Evolutionary conservation across 2,113 vertebrate species (phyloP).

Genomic region (Talpa occidentalis): DNA sequence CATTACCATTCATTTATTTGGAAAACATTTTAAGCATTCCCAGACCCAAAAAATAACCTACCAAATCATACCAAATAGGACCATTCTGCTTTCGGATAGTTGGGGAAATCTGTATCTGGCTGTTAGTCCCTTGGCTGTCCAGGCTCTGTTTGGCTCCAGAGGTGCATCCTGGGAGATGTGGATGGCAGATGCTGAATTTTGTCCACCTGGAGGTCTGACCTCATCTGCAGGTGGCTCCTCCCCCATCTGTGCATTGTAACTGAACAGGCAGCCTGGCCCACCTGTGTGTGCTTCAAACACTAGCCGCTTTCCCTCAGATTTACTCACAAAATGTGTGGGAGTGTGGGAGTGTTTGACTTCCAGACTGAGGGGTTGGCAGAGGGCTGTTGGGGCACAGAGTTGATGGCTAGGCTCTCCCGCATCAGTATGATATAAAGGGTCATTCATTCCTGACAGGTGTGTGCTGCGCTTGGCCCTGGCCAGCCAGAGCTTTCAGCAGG

Average conservation of each 20-base stretch:
- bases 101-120: neutral
- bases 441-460: conserved; percentile 86
- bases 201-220: neutral
- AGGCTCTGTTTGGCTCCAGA: neutral
- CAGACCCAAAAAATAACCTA: too few species aligned
- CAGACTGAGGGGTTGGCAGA: fast-evolving
- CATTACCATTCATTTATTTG: neutral
- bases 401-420: neutral
- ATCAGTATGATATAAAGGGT: conserved; percentile 72
- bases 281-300: neutral
- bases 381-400: neutral
- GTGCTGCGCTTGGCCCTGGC: conserved; percentile 64
- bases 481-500: conserved; percentile 82
- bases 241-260: neutral
- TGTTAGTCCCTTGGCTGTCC: neutral
- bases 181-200: neutral
- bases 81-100: too few species aligned
- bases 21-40: too few species aligned
- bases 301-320: neutral
- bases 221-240: neutral
- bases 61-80: too few species aligned
- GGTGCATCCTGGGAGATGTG: neutral
- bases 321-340: neutral
- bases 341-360: neutral
- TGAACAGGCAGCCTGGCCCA: neutral